Evolutionary conservation across 2,113 vertebrate genomes (phyloP).

Genomic region (Pyxicephalus adspersus): DNA sequence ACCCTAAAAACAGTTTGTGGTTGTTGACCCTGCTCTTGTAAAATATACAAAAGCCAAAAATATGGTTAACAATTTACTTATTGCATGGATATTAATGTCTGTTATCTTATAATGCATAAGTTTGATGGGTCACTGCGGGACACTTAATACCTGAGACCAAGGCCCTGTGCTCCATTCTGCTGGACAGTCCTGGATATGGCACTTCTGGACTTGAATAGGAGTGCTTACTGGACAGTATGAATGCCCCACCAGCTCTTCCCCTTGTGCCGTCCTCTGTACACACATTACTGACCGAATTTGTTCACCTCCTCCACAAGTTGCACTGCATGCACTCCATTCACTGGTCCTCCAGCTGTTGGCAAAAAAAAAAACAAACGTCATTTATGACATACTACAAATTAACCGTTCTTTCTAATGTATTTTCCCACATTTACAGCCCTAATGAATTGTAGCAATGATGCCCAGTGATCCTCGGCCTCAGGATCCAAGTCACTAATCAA

Average conservation of each 20-base stretch:
- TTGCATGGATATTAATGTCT: no score
- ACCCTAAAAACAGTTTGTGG: no score
- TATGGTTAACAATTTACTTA: no score
- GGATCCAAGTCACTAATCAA: no score
- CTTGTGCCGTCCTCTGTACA: constrained; percentile 84
- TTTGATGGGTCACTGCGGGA: no score
- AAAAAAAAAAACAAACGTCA: constrained; percentile 3
- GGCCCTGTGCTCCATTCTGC: constrained; percentile 84
- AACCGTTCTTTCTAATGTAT: no score
- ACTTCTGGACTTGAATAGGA: constrained; percentile 81
- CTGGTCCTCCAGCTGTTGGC: constrained; percentile 82
- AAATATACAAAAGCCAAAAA: no score
- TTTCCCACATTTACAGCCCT: no score
- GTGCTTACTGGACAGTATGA: constrained; percentile 86
- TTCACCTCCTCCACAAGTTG: constrained; percentile 85
- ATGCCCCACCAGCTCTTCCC: constrained; percentile 79
- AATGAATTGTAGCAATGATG: not conserved
- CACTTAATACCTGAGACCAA: constrained; percentile 92
- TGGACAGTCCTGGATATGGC: constrained; percentile 84
- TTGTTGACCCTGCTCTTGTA: no score
- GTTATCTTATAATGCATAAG: no score
- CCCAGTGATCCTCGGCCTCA: not conserved
- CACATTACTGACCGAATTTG: constrained; percentile 85
- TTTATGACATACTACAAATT: not conserved
- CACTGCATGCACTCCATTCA: constrained; percentile 86